Base-by-base conservation (phyloP, 2,888 invertebrate genomes). In the Girardia tigrina region DNA sequence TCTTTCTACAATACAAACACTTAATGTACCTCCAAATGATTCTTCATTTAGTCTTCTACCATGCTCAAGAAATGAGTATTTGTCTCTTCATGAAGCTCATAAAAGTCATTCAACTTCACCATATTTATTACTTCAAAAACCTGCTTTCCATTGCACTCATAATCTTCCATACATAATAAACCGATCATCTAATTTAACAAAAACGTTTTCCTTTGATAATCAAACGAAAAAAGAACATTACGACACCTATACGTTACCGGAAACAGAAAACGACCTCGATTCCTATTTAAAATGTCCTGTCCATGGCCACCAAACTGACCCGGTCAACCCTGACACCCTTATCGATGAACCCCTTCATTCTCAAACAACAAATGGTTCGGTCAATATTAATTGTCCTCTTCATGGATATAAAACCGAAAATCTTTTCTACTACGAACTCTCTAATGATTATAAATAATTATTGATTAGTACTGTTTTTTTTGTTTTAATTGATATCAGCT, bases 391-490 rank as follows among this genome's bases (percentile, higher is more conserved):
- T 16, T 56, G 56, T 16, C 56, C 56, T 56, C 56, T 56, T n/a
- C 56, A 56, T n/a, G 56, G 56, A 56, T 56, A 56, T n/a, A 56
- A 56, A n/a, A 6, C 56, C 6, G 56, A 56, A 4, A 56, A 56
- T 56, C n/a, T 56, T 12, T 56, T 8, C n/a, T 56, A 56, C 23
- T 56, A 56, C n/a, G 56, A 56, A 56, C 56, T 56, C 20, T 56
- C 56, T 56, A 56, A 56, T n/a, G 23, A 56, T 56, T 56, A 56
- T n/a, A 56, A 56, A 56, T 56, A 56, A 56, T 56, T 56, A 56
- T 56, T 23, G 56, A 56, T 56, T 56, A 2, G 23, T 56, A n/a
- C n/a, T n/a, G n/a, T n/a, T n/a, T n/a, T n/a, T n/a, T n/a, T n/a
- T n/a, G n/a, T n/a, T n/a, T n/a, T 36, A 36, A 36, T 12, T 36